Evolutionary conservation across 2,797 vertebrate genomes (phyloP).

Genomic region (Oceanodroma leucorhoa): DNA sequence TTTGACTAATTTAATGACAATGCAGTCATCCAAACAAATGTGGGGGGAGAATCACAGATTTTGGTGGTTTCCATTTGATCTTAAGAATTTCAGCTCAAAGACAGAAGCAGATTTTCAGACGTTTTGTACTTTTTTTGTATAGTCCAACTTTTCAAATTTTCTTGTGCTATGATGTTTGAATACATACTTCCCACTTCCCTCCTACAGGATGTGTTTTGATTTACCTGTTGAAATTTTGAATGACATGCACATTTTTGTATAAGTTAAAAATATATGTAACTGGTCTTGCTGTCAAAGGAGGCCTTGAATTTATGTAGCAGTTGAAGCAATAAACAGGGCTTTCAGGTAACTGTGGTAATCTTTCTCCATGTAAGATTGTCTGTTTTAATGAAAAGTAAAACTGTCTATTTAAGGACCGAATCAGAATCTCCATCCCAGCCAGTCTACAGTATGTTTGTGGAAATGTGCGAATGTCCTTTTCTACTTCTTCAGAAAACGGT

Average conservation of each 20-base stretch:
- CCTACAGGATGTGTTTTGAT: rapidly evolving
- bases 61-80: not conserved
- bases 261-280: not conserved
- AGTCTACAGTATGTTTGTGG: not conserved
- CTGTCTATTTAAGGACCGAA: not conserved
- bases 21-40: too few species aligned
- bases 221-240: not conserved
- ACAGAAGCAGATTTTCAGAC: not conserved
- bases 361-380: not conserved
- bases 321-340: not conserved
- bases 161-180: not conserved
- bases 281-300: not conserved
- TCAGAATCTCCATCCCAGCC: not conserved
- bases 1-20: not conserved
- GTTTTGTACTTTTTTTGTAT: not conserved
- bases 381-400: not conserved
- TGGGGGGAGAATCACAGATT: not conserved
- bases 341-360: not conserved
- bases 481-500: not conserved
- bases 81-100: not conserved
- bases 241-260: not conserved
- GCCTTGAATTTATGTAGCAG: not conserved
- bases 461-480: not conserved
- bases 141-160: not conserved
- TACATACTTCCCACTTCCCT: not conserved